Evolutionary conservation across 2,888 invertebrate species (phyloP).

Genomic region (Ceriagrion tenellum): DNA sequence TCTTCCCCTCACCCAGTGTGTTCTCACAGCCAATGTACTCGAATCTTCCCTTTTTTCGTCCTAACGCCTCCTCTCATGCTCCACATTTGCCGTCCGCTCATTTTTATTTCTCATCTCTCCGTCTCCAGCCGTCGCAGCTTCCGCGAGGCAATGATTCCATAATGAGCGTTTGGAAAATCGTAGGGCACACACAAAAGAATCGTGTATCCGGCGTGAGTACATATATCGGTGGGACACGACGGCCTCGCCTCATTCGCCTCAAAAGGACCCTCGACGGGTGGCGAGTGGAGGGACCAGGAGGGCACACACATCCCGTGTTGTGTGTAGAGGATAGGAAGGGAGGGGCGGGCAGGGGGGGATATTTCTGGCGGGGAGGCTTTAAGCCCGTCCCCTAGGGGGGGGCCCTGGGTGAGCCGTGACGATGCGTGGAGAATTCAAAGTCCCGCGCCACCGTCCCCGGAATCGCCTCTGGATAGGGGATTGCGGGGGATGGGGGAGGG

Average conservation of each 20-base stretch:
- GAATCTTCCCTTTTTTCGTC: background rate
- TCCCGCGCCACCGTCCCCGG: background rate
- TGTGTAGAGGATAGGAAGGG: too few relatives aligned
- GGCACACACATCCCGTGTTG: background rate
- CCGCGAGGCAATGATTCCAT: background rate
- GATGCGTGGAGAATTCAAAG: conserved; percentile 42
- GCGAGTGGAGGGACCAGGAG: background rate
- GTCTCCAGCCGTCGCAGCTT: background rate
- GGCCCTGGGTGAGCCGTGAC: background rate
- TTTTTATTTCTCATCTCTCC: background rate
- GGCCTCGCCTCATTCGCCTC: too few relatives aligned
- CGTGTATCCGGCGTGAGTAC: background rate
- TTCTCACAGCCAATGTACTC: background rate
- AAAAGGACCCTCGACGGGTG: background rate
- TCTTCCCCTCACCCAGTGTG: background rate
- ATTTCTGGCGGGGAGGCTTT: background rate
- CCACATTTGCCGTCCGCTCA: background rate
- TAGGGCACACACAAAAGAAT: background rate
- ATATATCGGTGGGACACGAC: background rate
- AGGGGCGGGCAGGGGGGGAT: background rate
- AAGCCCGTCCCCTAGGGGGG: background rate
- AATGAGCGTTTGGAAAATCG: background rate
- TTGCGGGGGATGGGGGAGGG: too few relatives aligned
- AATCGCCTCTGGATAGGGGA: background rate
- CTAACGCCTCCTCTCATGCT: background rate